Evolutionary conservation across 1,140 invertebrate species (phyloP).

Genomic region (Thereuonema tuberculata): DNA sequence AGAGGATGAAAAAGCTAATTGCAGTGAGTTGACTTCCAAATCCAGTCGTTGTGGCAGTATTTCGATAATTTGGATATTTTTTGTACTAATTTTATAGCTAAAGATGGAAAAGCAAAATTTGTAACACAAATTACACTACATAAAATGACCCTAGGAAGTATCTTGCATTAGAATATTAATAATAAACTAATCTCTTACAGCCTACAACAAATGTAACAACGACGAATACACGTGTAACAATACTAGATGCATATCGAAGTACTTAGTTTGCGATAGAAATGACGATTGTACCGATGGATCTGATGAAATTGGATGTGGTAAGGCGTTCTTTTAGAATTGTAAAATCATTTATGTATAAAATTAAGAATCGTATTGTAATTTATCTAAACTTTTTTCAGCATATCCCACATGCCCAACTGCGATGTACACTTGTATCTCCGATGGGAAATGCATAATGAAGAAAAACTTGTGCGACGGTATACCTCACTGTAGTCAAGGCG

Average conservation of each 20-base stretch:
- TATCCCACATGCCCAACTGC: background rate
- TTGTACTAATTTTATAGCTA: too few species aligned
- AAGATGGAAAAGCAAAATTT: too few species aligned
- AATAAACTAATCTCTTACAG: too few species aligned
- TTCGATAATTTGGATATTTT: too few species aligned
- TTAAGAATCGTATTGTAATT: background rate
- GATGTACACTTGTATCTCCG: constrained; percentile 37
- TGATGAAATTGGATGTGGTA: constrained; percentile 21
- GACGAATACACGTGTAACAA: constrained; percentile 16
- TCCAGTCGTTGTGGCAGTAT: too few species aligned
- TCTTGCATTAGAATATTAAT: too few species aligned
- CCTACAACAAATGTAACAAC: background rate
- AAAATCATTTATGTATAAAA: background rate
- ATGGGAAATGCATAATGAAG: constrained; percentile 53
- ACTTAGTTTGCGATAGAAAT: constrained; percentile 31
- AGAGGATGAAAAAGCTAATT: constrained; percentile 26
- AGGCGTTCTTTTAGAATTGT: background rate
- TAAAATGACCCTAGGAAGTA: too few species aligned
- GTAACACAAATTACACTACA: too few species aligned
- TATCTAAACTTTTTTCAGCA: background rate
- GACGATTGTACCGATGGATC: constrained; percentile 18
- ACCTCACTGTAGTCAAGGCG: constrained; percentile 30
- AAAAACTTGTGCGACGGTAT: constrained; percentile 60
- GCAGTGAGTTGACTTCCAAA: background rate
- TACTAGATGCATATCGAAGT: constrained; percentile 2